phyloP scores from a whole-genome alignment of 2,888 invertebrate species.

The Aleiodes testaceus region DNA sequence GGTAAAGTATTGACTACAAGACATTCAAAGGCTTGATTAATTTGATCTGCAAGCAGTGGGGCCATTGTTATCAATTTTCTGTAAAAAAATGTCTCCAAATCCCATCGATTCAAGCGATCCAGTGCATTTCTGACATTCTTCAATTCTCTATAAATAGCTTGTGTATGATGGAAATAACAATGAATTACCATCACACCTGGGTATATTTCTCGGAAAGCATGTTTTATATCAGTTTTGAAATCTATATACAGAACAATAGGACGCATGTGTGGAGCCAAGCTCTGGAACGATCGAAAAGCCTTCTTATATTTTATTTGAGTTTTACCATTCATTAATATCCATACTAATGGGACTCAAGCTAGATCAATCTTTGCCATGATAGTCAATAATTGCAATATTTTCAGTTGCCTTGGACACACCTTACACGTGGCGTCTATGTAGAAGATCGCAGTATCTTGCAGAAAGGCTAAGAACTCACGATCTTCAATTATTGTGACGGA shows the following conservation, averaged over 20 bases:
- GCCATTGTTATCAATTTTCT: neutral
- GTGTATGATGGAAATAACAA: constrained; percentile 21
- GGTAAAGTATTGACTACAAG: neutral
- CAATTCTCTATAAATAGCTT: constrained; percentile 20
- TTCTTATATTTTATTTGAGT: neutral
- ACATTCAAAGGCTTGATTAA: neutral
- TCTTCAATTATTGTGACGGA: constrained; percentile 11
- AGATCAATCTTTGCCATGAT: constrained; percentile 31
- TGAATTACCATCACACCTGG: constrained; percentile 3
- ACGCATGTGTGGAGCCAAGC: constrained; percentile 25
- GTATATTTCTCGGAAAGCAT: constrained; percentile 11
- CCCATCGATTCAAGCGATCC: neutral
- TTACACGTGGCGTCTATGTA: constrained; percentile 26
- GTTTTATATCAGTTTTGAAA: neutral
- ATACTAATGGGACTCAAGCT: constrained; percentile 19
- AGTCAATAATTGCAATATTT: constrained; percentile 4
- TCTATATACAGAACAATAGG: constrained; percentile 14
- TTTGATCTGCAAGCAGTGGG: neutral
- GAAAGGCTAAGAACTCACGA: neutral
- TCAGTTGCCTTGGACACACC: neutral
- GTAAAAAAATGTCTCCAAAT: neutral
- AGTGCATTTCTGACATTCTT: neutral
- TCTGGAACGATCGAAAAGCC: constrained; percentile 9
- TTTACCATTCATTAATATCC: constrained; percentile 24
- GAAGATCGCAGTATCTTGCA: neutral